phyloP scores from a whole-genome alignment of 2,797 vertebrate species.

The Girardinus metallicus region DNA sequence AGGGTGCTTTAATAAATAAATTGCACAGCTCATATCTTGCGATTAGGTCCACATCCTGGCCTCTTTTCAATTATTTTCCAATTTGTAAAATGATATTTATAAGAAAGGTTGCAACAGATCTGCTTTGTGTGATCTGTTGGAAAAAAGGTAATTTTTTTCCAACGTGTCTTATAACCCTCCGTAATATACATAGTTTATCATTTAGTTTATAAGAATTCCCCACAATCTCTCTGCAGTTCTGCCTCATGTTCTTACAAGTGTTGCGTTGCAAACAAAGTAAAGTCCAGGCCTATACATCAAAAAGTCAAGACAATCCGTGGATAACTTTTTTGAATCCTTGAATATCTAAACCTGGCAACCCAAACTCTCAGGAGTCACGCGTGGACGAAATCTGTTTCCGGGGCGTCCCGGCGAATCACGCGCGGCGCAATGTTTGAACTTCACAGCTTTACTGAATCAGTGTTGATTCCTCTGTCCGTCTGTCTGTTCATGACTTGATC shows the following conservation, averaged over 20 bases:
- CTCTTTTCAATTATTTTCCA: neutral
- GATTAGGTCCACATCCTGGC: neutral
- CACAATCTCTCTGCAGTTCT: neutral
- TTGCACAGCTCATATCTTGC: too few species aligned
- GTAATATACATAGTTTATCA: neutral
- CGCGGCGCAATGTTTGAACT: conserved; percentile 32
- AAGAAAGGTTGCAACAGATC: neutral
- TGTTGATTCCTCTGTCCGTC: neutral
- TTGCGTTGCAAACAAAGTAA: neutral
- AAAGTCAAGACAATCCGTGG: neutral
- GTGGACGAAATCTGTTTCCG: conserved; percentile 65
- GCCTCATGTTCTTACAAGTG: neutral
- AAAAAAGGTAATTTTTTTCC: neutral
- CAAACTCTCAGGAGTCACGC: conserved; percentile 50
- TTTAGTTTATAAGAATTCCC: neutral
- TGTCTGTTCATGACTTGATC: neutral
- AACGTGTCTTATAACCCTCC: neutral
- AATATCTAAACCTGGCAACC: conserved; percentile 70
- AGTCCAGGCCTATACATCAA: neutral
- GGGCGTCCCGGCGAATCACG: conserved; percentile 41
- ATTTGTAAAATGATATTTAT: neutral
- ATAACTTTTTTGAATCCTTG: neutral
- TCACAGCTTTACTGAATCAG: neutral
- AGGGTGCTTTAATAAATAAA: neutral
- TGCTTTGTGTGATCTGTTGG: too few species aligned